Base-by-base conservation (phyloP, 2,888 invertebrate genomes). In the Sericinus montela region DNA sequence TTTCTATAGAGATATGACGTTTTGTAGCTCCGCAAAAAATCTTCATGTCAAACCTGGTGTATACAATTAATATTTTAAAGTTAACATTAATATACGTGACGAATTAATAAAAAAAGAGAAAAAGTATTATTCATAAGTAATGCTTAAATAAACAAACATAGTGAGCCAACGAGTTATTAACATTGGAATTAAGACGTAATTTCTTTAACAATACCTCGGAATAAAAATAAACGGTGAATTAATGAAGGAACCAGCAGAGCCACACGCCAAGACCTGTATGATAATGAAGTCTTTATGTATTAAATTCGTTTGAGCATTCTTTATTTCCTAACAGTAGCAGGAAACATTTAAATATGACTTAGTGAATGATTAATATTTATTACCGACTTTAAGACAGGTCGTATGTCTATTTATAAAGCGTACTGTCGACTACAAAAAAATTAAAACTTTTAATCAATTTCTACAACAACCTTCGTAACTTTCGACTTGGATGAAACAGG, bases 321-420 rank as follows among this genome's bases (percentile, higher is more conserved):
- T 71, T 69, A 74, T 75, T 71, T 72, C 68, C 64, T 67, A 65
- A 80, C 86, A 69, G 87, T 84, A 83, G 86, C 85, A 74, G 77
- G 80, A 76, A 83, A 69, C 74, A 79, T 80, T 86, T 80, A 75
- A 76, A 74, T 77, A 73, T 74, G 70, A 77, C 62, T 83, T 76
- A 78, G 70, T 67, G 60, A 73, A 66, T 78, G 74, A 84, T 85
- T 83, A 83, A 83, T 81, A 85, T 85, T 81, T 82, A 85, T 83
- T 71, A 81, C 63, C 59, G 49, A 60, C 66, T 58, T 62, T 59
- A 61, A 59, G 58, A 62, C 59, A 58, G 66, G 62, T 62, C 59
- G 59, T 53, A 52, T 50, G 57, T 60, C 57, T 54, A 45, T 40
- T 50, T 39, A 29, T 57, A 57, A 56, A 55, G 55, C 59, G 62